Conservation (phyloP, 2,888 invertebrate species). For the Monopis laevigella region DNA sequence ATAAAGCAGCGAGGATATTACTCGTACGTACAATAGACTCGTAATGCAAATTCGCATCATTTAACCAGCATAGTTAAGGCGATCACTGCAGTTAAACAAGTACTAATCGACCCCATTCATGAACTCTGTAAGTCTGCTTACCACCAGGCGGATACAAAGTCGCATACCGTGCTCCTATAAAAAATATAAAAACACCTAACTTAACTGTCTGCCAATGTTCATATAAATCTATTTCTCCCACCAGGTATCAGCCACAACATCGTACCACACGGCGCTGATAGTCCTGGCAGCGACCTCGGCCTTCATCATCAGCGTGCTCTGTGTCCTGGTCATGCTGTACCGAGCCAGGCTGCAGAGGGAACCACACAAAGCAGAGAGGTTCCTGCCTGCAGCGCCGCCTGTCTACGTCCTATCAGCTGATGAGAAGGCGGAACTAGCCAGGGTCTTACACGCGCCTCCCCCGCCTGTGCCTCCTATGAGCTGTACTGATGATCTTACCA, state of each 20-base stretch:
- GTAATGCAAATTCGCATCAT: too few relatives aligned
- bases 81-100: too few relatives aligned
- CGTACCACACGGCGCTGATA: slow-evolving; percentile 80
- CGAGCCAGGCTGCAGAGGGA: slow-evolving; percentile 64
- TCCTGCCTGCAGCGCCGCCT: slow-evolving; percentile 71
- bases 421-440: slow-evolving; percentile 67
- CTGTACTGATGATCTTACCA: slow-evolving; percentile 32
- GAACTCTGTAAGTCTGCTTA: too few relatives aligned
- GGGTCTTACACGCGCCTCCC: slow-evolving; percentile 46
- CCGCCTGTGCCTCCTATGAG: slow-evolving; percentile 33
- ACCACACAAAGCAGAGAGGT: slow-evolving; percentile 65
- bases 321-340: slow-evolving; percentile 79
- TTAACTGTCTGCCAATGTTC: too few relatives aligned
- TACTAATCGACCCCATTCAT: too few relatives aligned
- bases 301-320: slow-evolving; percentile 80
- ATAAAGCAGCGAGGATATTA: too few relatives aligned
- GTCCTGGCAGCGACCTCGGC: slow-evolving; percentile 82
- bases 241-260: slow-evolving; percentile 70
- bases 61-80: too few relatives aligned
- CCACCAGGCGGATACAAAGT: too few relatives aligned
- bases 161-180: too few relatives aligned
- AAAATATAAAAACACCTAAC: too few relatives aligned
- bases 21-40: too few relatives aligned
- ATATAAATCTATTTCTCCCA: slow-evolving; percentile 11
- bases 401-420: slow-evolving; percentile 75